Evolutionary conservation across 2,113 vertebrate species (phyloP).

Genomic region (Aptenodytes patagonicus): DNA sequence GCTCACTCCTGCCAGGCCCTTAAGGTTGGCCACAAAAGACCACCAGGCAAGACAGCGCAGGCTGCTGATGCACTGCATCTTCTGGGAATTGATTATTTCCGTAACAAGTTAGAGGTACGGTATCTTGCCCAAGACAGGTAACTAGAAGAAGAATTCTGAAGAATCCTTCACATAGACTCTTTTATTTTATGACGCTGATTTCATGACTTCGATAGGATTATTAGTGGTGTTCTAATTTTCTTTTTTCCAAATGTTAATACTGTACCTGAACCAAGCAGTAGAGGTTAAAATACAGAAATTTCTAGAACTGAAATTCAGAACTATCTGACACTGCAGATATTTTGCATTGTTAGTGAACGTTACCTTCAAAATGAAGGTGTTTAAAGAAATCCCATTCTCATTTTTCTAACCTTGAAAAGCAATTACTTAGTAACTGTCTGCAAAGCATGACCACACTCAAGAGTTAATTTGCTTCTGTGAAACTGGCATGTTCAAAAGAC

Average conservation of each 20-base stretch:
- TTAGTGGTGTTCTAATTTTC: neutral
- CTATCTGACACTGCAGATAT: neutral
- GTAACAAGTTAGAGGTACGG: neutral
- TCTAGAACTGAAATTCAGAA: neutral
- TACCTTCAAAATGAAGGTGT: neutral
- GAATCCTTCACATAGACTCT: neutral
- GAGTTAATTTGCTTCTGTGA: neutral
- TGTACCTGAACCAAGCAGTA: neutral
- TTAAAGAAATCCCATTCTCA: neutral
- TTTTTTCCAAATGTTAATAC: neutral
- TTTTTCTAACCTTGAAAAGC: neutral
- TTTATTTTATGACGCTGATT: neutral
- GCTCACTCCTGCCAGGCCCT: neutral
- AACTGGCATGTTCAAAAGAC: neutral
- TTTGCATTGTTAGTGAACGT: neutral
- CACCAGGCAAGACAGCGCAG: neutral
- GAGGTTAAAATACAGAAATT: neutral
- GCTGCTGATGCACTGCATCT: neutral
- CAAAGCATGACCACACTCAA: neutral
- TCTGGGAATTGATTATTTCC: neutral
- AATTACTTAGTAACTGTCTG: neutral
- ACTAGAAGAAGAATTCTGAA: neutral
- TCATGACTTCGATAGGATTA: neutral
- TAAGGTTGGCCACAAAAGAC: neutral
- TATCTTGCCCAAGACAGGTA: neutral